Evolutionary conservation across 2,113 vertebrate genomes (phyloP).

Genomic region (Actinemys pallida): DNA sequence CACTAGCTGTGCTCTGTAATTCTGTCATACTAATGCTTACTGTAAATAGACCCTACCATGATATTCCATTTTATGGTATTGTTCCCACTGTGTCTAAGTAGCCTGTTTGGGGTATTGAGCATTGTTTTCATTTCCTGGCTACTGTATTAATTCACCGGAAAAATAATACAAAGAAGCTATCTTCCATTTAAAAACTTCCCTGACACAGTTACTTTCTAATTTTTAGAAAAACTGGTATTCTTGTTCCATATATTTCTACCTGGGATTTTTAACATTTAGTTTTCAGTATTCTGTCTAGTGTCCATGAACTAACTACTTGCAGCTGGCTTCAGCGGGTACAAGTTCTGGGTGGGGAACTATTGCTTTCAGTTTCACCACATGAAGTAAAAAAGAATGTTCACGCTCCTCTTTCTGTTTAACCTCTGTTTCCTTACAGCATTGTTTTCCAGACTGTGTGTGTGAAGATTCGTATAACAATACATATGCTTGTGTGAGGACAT

Average conservation of each 20-base stretch:
- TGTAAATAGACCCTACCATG: not conserved
- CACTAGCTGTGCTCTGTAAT: not conserved
- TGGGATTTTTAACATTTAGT: not conserved
- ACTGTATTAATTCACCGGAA: not conserved
- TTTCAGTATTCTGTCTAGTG: not conserved
- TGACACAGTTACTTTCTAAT: no score
- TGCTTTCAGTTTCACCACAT: not conserved
- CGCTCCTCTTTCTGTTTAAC: not conserved
- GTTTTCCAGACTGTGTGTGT: slow-evolving; percentile 99
- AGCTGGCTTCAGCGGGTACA: not conserved
- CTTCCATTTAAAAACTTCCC: not conserved
- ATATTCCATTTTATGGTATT: not conserved
- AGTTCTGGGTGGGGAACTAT: not conserved
- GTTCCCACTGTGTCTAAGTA: not conserved
- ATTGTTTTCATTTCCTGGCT: not conserved
- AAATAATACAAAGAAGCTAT: not conserved
- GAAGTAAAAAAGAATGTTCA: not conserved
- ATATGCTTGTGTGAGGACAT: slow-evolving; percentile 93
- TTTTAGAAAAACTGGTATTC: no score
- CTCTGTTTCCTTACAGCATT: slow-evolving; percentile 82
- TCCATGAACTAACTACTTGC: not conserved
- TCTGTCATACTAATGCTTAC: not conserved
- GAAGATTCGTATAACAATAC: slow-evolving; percentile 98
- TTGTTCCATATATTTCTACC: not conserved
- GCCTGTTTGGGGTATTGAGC: not conserved